Conservation (phyloP, 2,888 invertebrate genomes). For the Allacma fusca region DNA sequence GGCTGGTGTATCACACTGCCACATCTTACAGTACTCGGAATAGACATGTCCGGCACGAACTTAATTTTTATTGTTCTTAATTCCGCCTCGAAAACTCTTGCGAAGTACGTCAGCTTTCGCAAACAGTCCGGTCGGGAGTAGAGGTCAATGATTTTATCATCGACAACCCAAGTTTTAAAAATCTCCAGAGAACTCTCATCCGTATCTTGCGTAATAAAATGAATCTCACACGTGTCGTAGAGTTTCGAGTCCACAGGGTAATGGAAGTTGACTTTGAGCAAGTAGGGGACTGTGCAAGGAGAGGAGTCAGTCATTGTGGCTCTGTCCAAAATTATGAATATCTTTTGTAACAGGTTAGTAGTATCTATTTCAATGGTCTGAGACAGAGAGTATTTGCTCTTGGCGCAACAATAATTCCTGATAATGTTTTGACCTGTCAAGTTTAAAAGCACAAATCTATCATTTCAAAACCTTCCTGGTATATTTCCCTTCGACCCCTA, state of each 20-base stretch:
- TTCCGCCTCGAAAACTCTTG: conserved; percentile 8
- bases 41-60: background rate
- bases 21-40: conserved; percentile 25
- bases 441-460: no score
- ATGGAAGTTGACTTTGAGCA: conserved; percentile 25
- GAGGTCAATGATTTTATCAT: conserved; percentile 34
- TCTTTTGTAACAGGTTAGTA: background rate
- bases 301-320: conserved; percentile 16
- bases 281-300: conserved; percentile 18
- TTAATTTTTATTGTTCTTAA: conserved; percentile 33
- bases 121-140: conserved; percentile 35
- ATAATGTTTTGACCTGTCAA: no score
- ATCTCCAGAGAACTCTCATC: conserved; percentile 11
- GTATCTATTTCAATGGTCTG: conserved; percentile 12
- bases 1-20: conserved; percentile 29
- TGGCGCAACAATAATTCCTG: background rate
- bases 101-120: conserved; percentile 41
- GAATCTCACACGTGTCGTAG: conserved; percentile 10
- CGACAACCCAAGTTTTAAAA: conserved; percentile 29
- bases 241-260: background rate
- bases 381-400: background rate
- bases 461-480: no score
- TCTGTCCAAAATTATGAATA: conserved; percentile 15
- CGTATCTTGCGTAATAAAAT: background rate
- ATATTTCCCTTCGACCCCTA: no score